Evolutionary conservation across 2,113 vertebrate genomes (phyloP).

Genomic region (Cacatua alba): DNA sequence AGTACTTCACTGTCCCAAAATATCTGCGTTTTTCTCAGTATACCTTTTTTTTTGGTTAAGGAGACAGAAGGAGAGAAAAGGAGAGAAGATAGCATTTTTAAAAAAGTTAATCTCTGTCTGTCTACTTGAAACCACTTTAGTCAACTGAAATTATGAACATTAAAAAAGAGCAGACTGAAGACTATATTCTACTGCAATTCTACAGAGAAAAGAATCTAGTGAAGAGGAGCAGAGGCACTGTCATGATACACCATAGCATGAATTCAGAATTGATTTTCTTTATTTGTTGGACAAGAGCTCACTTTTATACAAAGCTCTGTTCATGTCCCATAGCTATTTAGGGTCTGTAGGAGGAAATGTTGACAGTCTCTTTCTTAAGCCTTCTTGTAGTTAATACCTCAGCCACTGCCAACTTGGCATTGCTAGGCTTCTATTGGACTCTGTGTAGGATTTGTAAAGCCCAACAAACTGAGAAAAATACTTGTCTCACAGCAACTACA

Average conservation of each 20-base stretch:
- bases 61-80: background rate
- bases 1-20: background rate
- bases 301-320: constrained; percentile 67
- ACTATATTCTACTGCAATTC: background rate
- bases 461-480: constrained; percentile 42
- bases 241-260: background rate
- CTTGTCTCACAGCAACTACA: constrained; percentile 21
- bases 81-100: background rate
- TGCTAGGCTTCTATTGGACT: constrained; percentile 44
- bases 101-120: background rate
- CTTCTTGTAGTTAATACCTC: constrained; percentile 69
- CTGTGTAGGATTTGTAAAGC: constrained; percentile 47
- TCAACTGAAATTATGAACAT: background rate
- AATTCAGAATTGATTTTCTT: constrained; percentile 58
- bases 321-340: constrained; percentile 66
- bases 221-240: background rate
- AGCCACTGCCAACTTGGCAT: constrained; percentile 67
- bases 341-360: constrained; percentile 65
- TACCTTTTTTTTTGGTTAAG: background rate
- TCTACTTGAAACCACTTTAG: background rate
- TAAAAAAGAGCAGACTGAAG: background rate
- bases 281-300: constrained; percentile 38
- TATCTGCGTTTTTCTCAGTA: background rate
- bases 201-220: background rate
- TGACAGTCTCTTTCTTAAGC: constrained; percentile 74